Percentiles rank a stretch among this genome's conserved stretches.
These are phyloP conservation scores for Neuroscelio doddi DNA, from an alignment of 2,888 invertebrate species.

Conservation along the genomic window DNA sequence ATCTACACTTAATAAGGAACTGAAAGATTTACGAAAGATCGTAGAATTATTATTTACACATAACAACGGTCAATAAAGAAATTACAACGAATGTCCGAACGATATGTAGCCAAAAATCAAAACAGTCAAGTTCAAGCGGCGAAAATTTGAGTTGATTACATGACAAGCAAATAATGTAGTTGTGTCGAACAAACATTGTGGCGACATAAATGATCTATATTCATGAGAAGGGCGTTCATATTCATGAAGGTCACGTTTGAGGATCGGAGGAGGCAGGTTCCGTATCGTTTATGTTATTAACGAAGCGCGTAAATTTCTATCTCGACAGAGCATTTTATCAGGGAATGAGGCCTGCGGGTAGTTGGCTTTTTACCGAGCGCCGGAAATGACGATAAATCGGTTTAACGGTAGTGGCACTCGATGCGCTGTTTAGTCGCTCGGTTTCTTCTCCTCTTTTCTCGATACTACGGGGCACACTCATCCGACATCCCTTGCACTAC, in stretches of 20 bases:
- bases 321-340: slow-evolving; percentile 3
- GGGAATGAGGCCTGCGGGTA: not conserved
- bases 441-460: not conserved
- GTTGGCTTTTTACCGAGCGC: slow-evolving; percentile 15
- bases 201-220: slow-evolving; percentile 29
- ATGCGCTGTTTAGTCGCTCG: slow-evolving; percentile 1
- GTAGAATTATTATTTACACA: no score
- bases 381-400: slow-evolving; percentile 34
- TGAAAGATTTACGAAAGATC: no score
- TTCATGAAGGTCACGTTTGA: slow-evolving; percentile 42
- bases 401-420: slow-evolving; percentile 28
- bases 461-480: no score
- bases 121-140: no score
- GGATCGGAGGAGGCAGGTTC: slow-evolving; percentile 14
- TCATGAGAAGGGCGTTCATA: slow-evolving; percentile 43
- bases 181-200: no score
- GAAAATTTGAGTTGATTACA: no score
- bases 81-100: no score
- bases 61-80: no score
- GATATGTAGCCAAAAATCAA: slow-evolving; percentile 32
- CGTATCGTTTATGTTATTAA: slow-evolving; percentile 24
- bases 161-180: no score
- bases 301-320: slow-evolving; percentile 31
- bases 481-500: slow-evolving; percentile 11
- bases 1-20: no score